These are phyloP conservation scores for Pygoscelis antarcticus DNA, from an alignment of 2,113 vertebrate species.

Conservation along the genomic window DNA sequence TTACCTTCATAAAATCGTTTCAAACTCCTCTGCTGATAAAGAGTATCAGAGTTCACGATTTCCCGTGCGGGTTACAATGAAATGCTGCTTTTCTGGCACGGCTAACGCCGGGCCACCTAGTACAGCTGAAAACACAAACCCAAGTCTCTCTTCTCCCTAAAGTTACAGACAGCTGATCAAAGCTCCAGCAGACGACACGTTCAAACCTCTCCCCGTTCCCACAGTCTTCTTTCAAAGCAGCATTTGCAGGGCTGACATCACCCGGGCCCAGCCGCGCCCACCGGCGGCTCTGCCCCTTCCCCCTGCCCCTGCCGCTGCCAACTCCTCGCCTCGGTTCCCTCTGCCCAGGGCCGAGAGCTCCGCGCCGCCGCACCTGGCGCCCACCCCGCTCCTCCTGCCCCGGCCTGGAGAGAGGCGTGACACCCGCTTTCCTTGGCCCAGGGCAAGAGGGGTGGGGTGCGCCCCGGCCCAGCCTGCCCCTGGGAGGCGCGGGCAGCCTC, in stretches of 20 bases:
- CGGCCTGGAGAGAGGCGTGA: neutral
- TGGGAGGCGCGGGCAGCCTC: neutral
- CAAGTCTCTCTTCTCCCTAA: neutral
- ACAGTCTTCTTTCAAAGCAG: neutral
- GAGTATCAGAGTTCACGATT: neutral
- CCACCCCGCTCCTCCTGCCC: neutral
- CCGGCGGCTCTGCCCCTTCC: neutral
- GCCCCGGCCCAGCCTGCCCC: neutral
- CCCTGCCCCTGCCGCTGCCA: neutral
- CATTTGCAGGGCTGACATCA: neutral
- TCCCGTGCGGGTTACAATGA: neutral
- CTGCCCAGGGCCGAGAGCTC: neutral
- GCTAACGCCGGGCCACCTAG: neutral
- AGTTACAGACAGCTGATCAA: neutral
- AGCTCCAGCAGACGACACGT: neutral
- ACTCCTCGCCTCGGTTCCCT: neutral
- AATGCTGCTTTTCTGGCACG: neutral
- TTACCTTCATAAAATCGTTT: neutral
- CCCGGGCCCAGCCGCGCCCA: neutral
- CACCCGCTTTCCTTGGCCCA: neutral
- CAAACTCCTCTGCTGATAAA: neutral
- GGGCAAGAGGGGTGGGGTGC: too few relatives aligned
- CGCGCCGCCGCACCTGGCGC: neutral
- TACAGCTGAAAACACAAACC: slow-evolving; percentile 15
- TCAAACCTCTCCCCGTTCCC: slow-evolving; percentile 22